These are phyloP conservation scores for Metopolophium dirhodum DNA, from an alignment of 1,140 invertebrate genomes.

Conservation along the genomic window DNA sequence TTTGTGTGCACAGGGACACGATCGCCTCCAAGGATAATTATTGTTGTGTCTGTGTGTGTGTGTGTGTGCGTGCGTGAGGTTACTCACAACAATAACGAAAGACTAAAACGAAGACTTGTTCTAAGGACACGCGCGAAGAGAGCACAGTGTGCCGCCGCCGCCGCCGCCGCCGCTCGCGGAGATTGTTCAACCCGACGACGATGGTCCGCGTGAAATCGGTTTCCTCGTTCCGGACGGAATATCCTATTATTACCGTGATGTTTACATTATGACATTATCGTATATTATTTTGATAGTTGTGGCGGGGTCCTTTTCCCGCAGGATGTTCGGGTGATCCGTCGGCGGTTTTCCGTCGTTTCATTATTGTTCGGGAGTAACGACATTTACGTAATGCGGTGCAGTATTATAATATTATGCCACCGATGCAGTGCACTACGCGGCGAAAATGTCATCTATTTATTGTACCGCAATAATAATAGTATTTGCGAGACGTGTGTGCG, in stretches of 20 bases:
- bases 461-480: too few relatives aligned
- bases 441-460: not conserved
- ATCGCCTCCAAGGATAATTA: not conserved
- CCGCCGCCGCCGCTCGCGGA: not conserved
- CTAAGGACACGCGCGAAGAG: not conserved
- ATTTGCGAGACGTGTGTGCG: too few relatives aligned
- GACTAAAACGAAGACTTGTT: not conserved
- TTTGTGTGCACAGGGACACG: not conserved
- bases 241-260: not conserved
- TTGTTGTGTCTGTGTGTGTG: not conserved
- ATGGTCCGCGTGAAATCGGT: slow-evolving; percentile 22
- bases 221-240: slow-evolving; percentile 27
- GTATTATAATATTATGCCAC: too few relatives aligned
- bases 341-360: not conserved
- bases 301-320: not conserved
- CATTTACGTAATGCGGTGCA: not conserved
- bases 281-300: not conserved
- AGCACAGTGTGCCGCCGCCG: not conserved
- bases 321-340: slow-evolving; percentile 17
- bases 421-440: too few relatives aligned
- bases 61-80: not conserved
- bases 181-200: not conserved
- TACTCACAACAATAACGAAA: not conserved
- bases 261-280: too few relatives aligned
- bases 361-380: not conserved